A percentile compares a stretch with the other conserved stretches of the same genome.
Evolutionary conservation across 2,797 vertebrate species (phyloP).

Genomic region (Sebastes goodei): DNA sequence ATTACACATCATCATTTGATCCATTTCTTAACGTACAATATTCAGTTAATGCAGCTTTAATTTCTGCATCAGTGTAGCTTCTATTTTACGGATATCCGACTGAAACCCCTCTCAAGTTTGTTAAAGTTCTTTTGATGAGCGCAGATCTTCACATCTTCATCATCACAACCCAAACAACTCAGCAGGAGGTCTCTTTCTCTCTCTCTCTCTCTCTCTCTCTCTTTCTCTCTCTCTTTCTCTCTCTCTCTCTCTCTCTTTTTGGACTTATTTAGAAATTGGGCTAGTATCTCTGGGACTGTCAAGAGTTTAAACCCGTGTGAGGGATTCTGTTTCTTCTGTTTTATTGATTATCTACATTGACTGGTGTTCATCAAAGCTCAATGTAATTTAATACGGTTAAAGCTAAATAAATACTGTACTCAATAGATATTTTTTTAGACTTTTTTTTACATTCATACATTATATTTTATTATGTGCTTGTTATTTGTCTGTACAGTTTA

Average conservation of each 20-base stretch:
- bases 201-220: not conserved
- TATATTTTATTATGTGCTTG: no score
- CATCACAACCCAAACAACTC: constrained; percentile 40
- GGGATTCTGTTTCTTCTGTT: constrained; percentile 58
- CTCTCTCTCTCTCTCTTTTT: not conserved
- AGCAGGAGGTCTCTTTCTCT: constrained; percentile 11
- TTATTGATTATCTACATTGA: constrained; percentile 51
- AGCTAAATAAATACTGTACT: no score
- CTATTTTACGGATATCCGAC: not conserved
- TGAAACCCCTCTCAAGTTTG: constrained; percentile 2
- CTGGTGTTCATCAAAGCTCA: constrained; percentile 19
- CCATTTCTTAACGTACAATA: not conserved
- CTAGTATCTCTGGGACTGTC: constrained; percentile 51
- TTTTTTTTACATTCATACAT: no score
- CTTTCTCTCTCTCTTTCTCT: not conserved
- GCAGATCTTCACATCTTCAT: constrained; percentile 19
- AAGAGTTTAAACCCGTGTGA: constrained; percentile 51
- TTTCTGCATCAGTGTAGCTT: not conserved
- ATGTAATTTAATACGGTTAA: not conserved
- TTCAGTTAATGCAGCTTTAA: not conserved
- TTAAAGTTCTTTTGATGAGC: constrained; percentile 26
- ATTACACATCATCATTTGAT: not conserved
- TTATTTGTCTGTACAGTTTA: no score
- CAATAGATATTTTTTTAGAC: no score
- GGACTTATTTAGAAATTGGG: constrained; percentile 47